These are phyloP conservation scores for Tubiluchus corallicola DNA, from an alignment of 2,888 invertebrate species.

Conservation along the genomic window DNA sequence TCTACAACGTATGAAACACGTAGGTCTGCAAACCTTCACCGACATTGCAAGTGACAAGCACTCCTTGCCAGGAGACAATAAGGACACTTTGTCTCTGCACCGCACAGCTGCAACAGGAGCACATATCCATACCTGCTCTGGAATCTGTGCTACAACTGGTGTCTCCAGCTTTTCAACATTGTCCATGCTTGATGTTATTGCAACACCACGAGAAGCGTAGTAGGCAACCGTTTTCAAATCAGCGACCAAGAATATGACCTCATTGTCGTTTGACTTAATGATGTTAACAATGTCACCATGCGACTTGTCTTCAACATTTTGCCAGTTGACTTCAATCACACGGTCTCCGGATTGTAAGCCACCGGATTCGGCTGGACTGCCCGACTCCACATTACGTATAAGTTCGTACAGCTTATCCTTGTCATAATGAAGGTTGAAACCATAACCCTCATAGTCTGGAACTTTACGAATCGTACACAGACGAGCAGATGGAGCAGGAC, in stretches of 20 bases:
- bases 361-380: background rate
- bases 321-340: background rate
- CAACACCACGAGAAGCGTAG: background rate
- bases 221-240: background rate
- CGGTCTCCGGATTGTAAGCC: background rate
- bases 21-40: too few species aligned
- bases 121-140: too few species aligned
- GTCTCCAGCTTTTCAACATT: constrained; percentile 1
- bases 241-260: background rate
- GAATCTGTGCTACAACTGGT: too few species aligned
- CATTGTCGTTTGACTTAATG: background rate
- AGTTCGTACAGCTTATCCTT: background rate
- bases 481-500: too few species aligned
- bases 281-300: background rate
- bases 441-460: background rate
- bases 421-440: background rate
- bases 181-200: background rate
- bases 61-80: too few species aligned
- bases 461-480: background rate
- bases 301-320: background rate
- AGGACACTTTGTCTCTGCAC: too few species aligned
- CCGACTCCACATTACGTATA: background rate
- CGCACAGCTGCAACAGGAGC: too few species aligned
- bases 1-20: too few species aligned
- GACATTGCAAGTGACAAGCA: too few species aligned